Conservation (phyloP, 2,888 invertebrate species). For the Malachius bipustulatus region DNA sequence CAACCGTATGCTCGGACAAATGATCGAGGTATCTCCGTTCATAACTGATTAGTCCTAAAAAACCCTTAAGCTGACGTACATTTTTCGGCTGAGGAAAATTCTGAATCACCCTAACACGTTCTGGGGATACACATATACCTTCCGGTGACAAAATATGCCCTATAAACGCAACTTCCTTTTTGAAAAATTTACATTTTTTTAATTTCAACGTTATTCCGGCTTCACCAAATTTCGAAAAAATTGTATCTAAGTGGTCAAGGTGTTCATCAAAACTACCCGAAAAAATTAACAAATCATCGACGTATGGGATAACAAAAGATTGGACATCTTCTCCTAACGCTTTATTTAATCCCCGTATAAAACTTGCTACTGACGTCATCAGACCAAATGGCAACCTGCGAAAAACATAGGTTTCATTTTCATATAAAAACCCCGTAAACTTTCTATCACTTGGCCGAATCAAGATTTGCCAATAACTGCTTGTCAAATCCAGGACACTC, state of each 20-base stretch:
- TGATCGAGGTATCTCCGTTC: slow-evolving; percentile 7
- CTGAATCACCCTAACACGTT: neutral
- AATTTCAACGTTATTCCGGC: slow-evolving; percentile 1
- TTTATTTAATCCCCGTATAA: slow-evolving; percentile 7
- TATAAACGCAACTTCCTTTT: neutral
- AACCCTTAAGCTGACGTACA: slow-evolving; percentile 5
- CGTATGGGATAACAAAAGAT: slow-evolving; percentile 5
- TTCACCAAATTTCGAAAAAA: neutral
- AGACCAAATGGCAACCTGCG: slow-evolving; percentile 8
- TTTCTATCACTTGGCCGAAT: slow-evolving; percentile 4
- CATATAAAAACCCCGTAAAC: slow-evolving; percentile 8
- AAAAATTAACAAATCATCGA: slow-evolving; percentile 9
- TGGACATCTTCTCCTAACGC: slow-evolving; percentile 6
- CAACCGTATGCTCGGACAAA: neutral
- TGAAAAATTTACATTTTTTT: slow-evolving; percentile 2
- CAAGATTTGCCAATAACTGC: slow-evolving; percentile 8
- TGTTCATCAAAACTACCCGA: slow-evolving; percentile 3
- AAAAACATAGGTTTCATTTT: slow-evolving; percentile 6
- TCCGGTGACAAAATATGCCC: slow-evolving; percentile 1
- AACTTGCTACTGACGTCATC: slow-evolving; percentile 7
- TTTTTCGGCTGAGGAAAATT: neutral
- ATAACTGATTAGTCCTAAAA: slow-evolving; percentile 10
- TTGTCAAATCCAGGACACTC: slow-evolving; percentile 7
- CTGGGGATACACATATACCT: neutral
- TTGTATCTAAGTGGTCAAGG: neutral